Evolutionary conservation across 2,113 vertebrate species (phyloP).

Genomic region (Nesospiza acunhae): DNA sequence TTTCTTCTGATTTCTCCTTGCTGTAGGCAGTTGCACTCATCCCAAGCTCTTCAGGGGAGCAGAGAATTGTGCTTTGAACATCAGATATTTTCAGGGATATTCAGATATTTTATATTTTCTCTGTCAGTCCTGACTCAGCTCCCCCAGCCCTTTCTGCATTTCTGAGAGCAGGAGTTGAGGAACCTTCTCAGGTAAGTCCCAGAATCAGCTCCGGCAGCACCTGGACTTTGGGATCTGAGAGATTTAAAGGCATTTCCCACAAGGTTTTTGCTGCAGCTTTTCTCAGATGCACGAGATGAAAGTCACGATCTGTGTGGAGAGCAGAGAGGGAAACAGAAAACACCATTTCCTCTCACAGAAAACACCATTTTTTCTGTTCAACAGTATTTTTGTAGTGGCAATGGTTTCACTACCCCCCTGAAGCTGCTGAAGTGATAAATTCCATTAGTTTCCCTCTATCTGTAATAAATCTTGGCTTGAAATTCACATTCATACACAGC

Average conservation of each 20-base stretch:
- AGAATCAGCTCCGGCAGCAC: neutral
- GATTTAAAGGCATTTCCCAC: neutral
- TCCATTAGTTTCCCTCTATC: neutral
- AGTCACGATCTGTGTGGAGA: neutral
- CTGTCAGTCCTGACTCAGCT: neutral
- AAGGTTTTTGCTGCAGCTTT: neutral
- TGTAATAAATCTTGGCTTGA: neutral
- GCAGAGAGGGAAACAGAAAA: neutral
- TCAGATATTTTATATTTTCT: neutral
- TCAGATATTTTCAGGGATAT: neutral
- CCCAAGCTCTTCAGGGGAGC: neutral
- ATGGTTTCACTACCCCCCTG: fast-evolving
- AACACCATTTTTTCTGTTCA: neutral
- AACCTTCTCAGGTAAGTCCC: neutral
- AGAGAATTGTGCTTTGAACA: neutral
- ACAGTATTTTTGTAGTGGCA: neutral
- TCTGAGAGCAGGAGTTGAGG: neutral
- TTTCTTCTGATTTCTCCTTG: neutral
- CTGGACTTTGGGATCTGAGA: neutral
- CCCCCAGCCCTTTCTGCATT: neutral
- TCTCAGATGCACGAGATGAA: neutral
- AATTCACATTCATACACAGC: neutral
- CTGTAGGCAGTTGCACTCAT: neutral
- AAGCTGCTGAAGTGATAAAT: neutral
- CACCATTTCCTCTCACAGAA: neutral